Base-by-base conservation (phyloP, 1,140 invertebrate genomes). In the Chlorops oryzae region DNA sequence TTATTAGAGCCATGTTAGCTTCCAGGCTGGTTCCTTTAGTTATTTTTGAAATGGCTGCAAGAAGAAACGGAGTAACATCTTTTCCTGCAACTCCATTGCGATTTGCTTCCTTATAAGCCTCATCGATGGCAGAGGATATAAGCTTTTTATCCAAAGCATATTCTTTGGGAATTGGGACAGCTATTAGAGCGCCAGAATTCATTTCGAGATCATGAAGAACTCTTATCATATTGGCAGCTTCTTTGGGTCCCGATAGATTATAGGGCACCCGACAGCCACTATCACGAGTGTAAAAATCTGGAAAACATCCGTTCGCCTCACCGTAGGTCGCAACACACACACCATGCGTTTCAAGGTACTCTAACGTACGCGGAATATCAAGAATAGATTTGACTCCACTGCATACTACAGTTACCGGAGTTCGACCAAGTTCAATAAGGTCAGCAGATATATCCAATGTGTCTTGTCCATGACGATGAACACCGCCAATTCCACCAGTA, bases 381-480 rank as follows among this genome's bases (percentile, higher is more conserved):
- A 99, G 76, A 60, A 99, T 98, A 27, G 94, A 96, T 77, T 99
- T 99, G 28, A 96, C 82, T 13, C 96, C 96, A 61, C 93, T 90
- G 54, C 90, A 97, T 2, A 99, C 84, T 10, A 98, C 93, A 48
- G 89, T 81, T 1, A 97, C 82, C 6, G 86, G 84, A 51, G 85
- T 95, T 42, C 84, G 77, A 5, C 92, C 87, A 20, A 99, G 77
- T 73, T 99, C 95, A 9, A 80, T 83, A 15, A 99, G 77, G 77
- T 99, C 96, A 6, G 96, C 92, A 57, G 95, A 98, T 7, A 99
- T 78, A 74, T 99, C 96, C 69, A 96, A 78, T 45, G 86, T 88
- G 12, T 70, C 73, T 65, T 96, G 84, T 2, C 82, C 93, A 28
- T 84, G 84, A 28, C 92, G 80, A 73, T 99, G 96, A 27, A 99